Conservation (phyloP, 2,888 invertebrate genomes). For the Eubasilissa splendida region DNA sequence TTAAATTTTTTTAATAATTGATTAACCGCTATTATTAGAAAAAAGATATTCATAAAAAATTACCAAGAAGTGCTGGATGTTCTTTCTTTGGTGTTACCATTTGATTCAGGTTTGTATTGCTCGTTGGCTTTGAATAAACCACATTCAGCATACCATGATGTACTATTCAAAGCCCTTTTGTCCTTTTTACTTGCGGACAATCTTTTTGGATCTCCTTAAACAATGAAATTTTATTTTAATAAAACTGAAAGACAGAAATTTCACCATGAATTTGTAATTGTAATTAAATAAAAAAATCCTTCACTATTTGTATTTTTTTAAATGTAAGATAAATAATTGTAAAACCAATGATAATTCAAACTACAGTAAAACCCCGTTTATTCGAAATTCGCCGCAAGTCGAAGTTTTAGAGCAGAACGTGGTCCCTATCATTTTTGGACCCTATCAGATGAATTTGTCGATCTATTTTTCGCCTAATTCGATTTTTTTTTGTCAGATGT, state of each 20-base stretch:
- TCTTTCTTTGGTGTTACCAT: constrained; percentile 60
- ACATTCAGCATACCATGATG: constrained; percentile 82
- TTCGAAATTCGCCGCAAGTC: too few species aligned
- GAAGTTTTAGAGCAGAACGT: too few species aligned
- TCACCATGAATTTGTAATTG: too few species aligned
- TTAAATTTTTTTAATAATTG: too few species aligned
- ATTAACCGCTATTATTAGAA: too few species aligned
- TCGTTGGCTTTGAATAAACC: constrained; percentile 69
- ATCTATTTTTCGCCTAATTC: too few species aligned
- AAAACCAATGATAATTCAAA: too few species aligned
- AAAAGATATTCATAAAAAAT: background rate
- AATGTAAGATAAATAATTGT: too few species aligned
- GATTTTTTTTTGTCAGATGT: too few species aligned
- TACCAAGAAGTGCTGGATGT: constrained; percentile 67
- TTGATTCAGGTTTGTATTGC: constrained; percentile 59
- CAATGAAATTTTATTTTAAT: background rate
- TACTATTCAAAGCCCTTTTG: constrained; percentile 69
- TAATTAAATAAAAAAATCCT: constrained; percentile 3
- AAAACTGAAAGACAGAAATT: background rate
- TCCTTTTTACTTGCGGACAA: constrained; percentile 67
- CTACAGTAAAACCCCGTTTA: too few species aligned
- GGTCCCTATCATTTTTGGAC: too few species aligned
- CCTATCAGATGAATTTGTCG: too few species aligned
- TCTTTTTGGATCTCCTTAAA: constrained; percentile 66
- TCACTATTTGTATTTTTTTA: background rate